Base-by-base conservation (phyloP, 1,140 invertebrate species). In the Maniola jurtina region DNA sequence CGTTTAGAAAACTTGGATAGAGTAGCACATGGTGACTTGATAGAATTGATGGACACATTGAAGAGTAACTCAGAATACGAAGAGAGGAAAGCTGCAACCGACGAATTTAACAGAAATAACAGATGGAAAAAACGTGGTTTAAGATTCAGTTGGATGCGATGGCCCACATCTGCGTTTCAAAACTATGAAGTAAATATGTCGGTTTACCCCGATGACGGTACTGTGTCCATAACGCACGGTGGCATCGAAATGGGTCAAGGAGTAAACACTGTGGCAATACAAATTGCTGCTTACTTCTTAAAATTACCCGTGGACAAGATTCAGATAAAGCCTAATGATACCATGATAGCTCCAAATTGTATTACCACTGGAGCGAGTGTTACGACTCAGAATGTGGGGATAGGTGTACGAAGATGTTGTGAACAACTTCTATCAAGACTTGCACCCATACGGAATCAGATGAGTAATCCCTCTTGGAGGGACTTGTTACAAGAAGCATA, bases 161-260 rank as follows among this genome's bases (percentile, higher is more conserved):
- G 94, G 87, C 84, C 89, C 1, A 83, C 94, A 2, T 59, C 66
- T 0, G 88, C 89, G 56, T 90, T 74, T 50, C 92, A 91, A 13
- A 90, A 92, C 56, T 94, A 91, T 60, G 92, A 93, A 66, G 92
- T 93, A 0, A 90, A 93, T 33, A 90, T 97, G 7, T 93, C 94
- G 1, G 93, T 97, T 52, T 96, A 94, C 83, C 93, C 93, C 45
- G 86, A 89, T 4, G 96, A 97, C 89, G 96, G 96, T 5, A 94
- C 95, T 1, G 94, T 97, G 5, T 92, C 93, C 0, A 92, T 97
- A 38, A 90, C 92, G 8, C 95, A 96, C 77, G 95, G 93, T 50
- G 96, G 96, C 35, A 93, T 96, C 50, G 96, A 98, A 92, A 94
- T 95, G 83, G 96, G 96, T 7, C 96, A 97, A 91, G 96, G 96